A percentile compares a stretch with the other conserved stretches of the same genome.
These are phyloP conservation scores for Spheniscus mendiculus DNA, from an alignment of 2,113 vertebrate species.

Conservation along the genomic window DNA sequence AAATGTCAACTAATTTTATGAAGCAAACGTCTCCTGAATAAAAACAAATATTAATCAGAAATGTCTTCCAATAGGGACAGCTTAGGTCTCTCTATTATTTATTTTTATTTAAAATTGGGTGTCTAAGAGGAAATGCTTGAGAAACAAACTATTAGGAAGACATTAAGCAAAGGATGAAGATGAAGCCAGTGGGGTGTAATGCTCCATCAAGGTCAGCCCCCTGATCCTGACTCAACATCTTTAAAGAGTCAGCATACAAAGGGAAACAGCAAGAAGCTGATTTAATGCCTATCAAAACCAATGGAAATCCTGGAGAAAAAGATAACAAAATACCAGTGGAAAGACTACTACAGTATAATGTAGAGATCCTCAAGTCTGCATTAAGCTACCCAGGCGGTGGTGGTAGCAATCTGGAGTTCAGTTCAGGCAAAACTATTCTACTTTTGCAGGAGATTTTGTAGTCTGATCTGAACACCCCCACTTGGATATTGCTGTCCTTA, in stretches of 20 bases:
- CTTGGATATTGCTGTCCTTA: neutral
- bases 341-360: rapidly evolving
- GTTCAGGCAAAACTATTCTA: neutral
- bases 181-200: neutral
- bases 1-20: neutral
- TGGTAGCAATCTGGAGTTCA: neutral
- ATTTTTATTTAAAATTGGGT: neutral
- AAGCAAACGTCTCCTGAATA: neutral
- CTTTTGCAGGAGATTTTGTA: neutral
- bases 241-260: neutral
- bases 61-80: neutral
- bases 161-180: neutral
- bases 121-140: neutral
- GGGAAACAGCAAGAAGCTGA: neutral
- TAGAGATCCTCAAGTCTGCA: neutral
- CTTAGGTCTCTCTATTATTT: neutral
- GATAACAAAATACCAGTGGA: neutral
- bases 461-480: neutral
- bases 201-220: neutral
- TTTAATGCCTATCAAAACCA: neutral
- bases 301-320: neutral
- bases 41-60: neutral
- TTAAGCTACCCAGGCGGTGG: rapidly evolving
- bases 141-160: neutral
- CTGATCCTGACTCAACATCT: neutral